phyloP scores from a whole-genome alignment of 2,113 vertebrate species.

The Murina feae region DNA sequence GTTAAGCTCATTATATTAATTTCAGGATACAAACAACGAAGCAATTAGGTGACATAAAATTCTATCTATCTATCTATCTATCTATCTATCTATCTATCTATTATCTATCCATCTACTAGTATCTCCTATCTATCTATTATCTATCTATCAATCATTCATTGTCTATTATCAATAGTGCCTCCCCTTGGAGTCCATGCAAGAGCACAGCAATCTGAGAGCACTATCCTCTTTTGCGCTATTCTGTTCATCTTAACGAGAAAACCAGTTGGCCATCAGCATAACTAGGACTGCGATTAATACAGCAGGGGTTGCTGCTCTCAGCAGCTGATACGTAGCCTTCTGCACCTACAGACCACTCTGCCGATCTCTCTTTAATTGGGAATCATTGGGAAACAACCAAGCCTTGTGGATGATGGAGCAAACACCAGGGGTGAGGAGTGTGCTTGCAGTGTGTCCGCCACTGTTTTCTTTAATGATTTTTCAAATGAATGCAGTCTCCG shows the following conservation, averaged over 20 bases:
- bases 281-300: not conserved
- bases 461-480: constrained; percentile 54
- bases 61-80: not conserved
- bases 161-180: not conserved
- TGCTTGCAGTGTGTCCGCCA: not conserved
- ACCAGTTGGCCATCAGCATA: constrained; percentile 26
- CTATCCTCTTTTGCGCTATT: not conserved
- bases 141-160: not conserved
- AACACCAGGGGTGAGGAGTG: not conserved
- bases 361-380: not conserved
- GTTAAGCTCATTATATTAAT: constrained; percentile 8
- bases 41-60: not conserved
- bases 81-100: not conserved
- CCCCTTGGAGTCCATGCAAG: not conserved
- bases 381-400: constrained; percentile 40
- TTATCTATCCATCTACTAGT: not conserved
- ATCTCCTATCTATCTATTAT: not conserved
- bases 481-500: constrained; percentile 1
- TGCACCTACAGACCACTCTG: not conserved
- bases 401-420: not conserved
- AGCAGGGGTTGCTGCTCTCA: not conserved
- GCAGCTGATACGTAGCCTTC: not conserved
- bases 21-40: not conserved
- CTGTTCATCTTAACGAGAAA: constrained; percentile 50
- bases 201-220: not conserved